A percentile compares a stretch with the other conserved stretches of the same genome.
Conservation (phyloP, 2,888 invertebrate genomes). For the Gibbula magus region DNA sequence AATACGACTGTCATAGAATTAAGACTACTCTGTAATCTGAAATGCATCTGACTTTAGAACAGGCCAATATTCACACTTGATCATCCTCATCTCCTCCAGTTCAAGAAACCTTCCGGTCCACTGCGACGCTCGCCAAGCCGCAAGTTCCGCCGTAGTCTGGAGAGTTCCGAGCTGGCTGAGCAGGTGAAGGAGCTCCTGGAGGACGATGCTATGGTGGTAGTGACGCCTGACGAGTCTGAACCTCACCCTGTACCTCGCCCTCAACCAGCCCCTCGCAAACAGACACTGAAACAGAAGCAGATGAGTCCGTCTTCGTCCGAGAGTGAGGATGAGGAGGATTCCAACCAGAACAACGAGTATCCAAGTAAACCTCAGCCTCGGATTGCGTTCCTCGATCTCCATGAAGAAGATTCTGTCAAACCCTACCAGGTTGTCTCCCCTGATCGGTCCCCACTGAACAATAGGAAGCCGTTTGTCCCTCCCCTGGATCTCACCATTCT, state of each 20-base stretch:
- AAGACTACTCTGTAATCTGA: too few species aligned
- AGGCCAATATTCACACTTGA: too few species aligned
- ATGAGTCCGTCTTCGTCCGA: not conserved
- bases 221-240: not conserved
- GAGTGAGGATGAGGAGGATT: constrained; percentile 35
- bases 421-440: constrained; percentile 44
- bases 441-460: constrained; percentile 77
- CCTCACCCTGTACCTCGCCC: not conserved
- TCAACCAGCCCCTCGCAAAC: not conserved
- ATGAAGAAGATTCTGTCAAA: constrained; percentile 76
- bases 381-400: constrained; percentile 62
- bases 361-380: constrained; percentile 41
- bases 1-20: too few species aligned
- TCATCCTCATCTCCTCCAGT: constrained; percentile 41
- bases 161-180: constrained; percentile 39
- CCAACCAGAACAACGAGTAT: constrained; percentile 44
- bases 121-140: constrained; percentile 64
- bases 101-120: constrained; percentile 67
- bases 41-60: too few species aligned
- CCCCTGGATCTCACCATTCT: constrained; percentile 79
- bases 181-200: constrained; percentile 33
- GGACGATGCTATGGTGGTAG: not conserved
- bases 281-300: not conserved
- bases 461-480: constrained; percentile 71
- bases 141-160: constrained; percentile 43